These are phyloP conservation scores for Megaceryle torquata DNA, from an alignment of 2,113 vertebrate genomes.

Conservation along the genomic window DNA sequence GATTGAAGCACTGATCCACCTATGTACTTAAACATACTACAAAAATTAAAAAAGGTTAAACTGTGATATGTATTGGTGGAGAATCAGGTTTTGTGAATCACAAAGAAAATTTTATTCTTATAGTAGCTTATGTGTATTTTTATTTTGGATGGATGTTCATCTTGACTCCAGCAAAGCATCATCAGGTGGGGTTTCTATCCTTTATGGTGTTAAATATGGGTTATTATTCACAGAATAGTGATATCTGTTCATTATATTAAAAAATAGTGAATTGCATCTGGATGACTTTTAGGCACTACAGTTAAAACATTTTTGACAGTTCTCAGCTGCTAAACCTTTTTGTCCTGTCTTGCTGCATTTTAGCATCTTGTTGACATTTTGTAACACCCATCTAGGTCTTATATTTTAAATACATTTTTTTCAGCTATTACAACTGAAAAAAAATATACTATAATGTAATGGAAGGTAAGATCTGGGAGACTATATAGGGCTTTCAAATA, in stretches of 20 bases:
- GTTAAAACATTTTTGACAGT: not conserved
- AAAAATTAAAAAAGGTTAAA: constrained; percentile 3
- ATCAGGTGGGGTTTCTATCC: not conserved
- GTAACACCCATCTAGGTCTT: not conserved
- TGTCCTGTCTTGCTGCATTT: not conserved
- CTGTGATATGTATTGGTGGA: not conserved
- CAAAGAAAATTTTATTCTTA: not conserved
- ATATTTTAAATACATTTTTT: not conserved
- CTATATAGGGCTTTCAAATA: not conserved
- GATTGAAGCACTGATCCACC: not conserved
- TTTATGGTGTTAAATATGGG: not conserved
- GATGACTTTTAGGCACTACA: not conserved
- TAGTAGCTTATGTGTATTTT: not conserved
- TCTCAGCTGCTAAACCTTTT: not conserved
- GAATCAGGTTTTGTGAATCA: not conserved
- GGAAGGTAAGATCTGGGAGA: not conserved
- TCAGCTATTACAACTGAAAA: not conserved
- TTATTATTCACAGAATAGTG: not conserved
- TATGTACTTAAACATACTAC: not conserved
- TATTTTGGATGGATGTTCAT: not conserved
- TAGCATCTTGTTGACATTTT: not conserved
- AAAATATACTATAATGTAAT: not conserved
- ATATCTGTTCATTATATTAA: not conserved
- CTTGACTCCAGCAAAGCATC: not conserved
- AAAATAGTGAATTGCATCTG: not conserved